Evolutionary conservation across 2,888 invertebrate genomes (phyloP).

Genomic region (Drosophila leonis): DNA sequence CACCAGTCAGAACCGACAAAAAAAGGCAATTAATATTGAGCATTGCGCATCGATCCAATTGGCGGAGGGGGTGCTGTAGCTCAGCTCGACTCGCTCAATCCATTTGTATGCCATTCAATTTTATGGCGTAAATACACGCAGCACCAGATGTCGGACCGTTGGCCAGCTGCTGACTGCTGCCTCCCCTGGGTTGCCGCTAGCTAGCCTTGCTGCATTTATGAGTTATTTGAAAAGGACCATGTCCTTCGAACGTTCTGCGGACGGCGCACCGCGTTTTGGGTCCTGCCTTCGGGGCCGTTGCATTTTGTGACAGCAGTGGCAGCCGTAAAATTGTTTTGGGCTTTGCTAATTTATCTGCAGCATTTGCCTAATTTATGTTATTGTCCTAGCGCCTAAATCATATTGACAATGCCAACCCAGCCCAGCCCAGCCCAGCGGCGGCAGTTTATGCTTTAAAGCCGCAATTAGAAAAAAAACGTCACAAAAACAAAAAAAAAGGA

Average conservation of each 20-base stretch:
- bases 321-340: constrained; percentile 69
- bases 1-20: constrained; percentile 24
- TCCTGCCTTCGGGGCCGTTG: constrained; percentile 50
- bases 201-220: constrained; percentile 66
- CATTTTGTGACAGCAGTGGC: constrained; percentile 54
- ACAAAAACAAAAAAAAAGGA: neutral
- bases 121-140: constrained; percentile 70
- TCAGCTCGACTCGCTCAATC: constrained; percentile 19
- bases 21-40: constrained; percentile 71
- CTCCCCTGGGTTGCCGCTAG: constrained; percentile 11
- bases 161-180: constrained; percentile 48
- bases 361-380: constrained; percentile 80
- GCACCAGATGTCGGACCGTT: constrained; percentile 64
- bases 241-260: neutral
- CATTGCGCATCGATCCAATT: constrained; percentile 26
- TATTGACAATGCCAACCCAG: constrained; percentile 46
- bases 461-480: constrained; percentile 34
- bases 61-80: neutral
- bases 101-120: constrained; percentile 58
- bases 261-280: constrained; percentile 5
- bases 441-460: constrained; percentile 45
- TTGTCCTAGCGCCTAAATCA: constrained; percentile 61
- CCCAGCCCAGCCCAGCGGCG: neutral
- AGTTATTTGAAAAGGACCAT: constrained; percentile 77
- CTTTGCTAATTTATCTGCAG: constrained; percentile 73